A percentile compares a stretch with the other conserved stretches of the same genome.
Conservation (phyloP, 2,888 invertebrate species). For the Tetheella fluctuosa region DNA sequence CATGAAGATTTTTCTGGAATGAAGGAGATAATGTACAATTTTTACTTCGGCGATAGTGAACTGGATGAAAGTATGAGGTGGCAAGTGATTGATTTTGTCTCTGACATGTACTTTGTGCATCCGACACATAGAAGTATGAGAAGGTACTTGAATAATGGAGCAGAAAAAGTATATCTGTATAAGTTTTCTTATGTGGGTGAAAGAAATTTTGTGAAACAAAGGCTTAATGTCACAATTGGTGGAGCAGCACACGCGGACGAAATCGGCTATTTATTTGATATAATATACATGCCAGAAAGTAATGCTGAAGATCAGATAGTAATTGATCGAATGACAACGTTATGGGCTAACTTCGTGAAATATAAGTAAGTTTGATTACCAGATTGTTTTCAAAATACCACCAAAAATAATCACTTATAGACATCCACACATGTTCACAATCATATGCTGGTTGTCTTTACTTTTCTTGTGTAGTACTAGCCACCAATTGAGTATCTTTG, state of each 20-base stretch:
- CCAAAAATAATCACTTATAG: too few species aligned
- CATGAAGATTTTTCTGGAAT: slow-evolving; percentile 30
- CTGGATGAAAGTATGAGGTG: slow-evolving; percentile 24
- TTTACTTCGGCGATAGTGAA: slow-evolving; percentile 44
- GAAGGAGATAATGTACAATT: slow-evolving; percentile 29
- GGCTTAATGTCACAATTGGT: slow-evolving; percentile 32
- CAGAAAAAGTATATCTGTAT: slow-evolving; percentile 40
- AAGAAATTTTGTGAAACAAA: slow-evolving; percentile 26
- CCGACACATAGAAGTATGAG: slow-evolving; percentile 40
- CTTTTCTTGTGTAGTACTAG: too few species aligned
- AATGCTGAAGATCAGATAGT: slow-evolving; percentile 39
- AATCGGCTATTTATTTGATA: slow-evolving; percentile 49
- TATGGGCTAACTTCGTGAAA: slow-evolving; percentile 56
- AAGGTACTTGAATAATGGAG: slow-evolving; percentile 36
- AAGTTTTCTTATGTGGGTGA: slow-evolving; percentile 46
- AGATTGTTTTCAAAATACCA: too few species aligned
- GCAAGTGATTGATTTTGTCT: slow-evolving; percentile 36
- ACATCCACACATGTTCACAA: too few species aligned
- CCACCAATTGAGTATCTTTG: too few species aligned
- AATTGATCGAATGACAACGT: slow-evolving; percentile 38
- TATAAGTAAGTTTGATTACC: slow-evolving; percentile 31
- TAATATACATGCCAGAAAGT: slow-evolving; percentile 27
- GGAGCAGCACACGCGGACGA: slow-evolving; percentile 53
- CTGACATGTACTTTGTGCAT: slow-evolving; percentile 44
- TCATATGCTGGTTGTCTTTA: too few species aligned